phyloP scores from a whole-genome alignment of 1,140 invertebrate genomes.

The Cheumatopsyche charites region DNA sequence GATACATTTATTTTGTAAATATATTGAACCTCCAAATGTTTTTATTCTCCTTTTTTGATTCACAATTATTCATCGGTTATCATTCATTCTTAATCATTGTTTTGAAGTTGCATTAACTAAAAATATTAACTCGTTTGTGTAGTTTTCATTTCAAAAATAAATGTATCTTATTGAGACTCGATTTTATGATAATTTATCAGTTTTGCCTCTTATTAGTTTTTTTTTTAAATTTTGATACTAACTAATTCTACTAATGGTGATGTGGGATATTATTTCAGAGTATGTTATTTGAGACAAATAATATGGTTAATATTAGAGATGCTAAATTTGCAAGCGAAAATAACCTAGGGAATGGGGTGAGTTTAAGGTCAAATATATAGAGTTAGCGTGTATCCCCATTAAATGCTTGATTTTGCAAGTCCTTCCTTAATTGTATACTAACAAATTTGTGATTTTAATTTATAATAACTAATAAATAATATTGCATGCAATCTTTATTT shows the following conservation, averaged over 20 bases:
- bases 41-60: not conserved
- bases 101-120: slow-evolving; percentile 8
- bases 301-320: slow-evolving; percentile 44
- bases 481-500: too few species aligned
- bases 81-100: slow-evolving; percentile 10
- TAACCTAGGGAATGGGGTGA: slow-evolving; percentile 47
- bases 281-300: slow-evolving; percentile 47
- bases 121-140: slow-evolving; percentile 17
- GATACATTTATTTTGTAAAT: too few species aligned
- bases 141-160: not conserved
- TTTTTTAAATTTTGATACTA: too few species aligned
- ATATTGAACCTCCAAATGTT: not conserved
- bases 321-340: slow-evolving; percentile 35
- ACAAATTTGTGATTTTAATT: too few species aligned
- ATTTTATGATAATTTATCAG: too few species aligned
- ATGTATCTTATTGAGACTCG: too few species aligned
- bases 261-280: slow-evolving; percentile 47
- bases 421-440: too few species aligned
- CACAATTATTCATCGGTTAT: not conserved
- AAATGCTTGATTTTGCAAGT: slow-evolving; percentile 6
- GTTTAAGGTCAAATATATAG: slow-evolving; percentile 37
- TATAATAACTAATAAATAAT: too few species aligned
- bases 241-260: not conserved
- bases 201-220: too few species aligned
- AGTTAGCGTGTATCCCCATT: slow-evolving; percentile 16